Evolutionary conservation across 2,113 vertebrate genomes (phyloP), one percentile per base, ranked within the genome.

Genomic region (Prionailurus viverrinus): DNA sequence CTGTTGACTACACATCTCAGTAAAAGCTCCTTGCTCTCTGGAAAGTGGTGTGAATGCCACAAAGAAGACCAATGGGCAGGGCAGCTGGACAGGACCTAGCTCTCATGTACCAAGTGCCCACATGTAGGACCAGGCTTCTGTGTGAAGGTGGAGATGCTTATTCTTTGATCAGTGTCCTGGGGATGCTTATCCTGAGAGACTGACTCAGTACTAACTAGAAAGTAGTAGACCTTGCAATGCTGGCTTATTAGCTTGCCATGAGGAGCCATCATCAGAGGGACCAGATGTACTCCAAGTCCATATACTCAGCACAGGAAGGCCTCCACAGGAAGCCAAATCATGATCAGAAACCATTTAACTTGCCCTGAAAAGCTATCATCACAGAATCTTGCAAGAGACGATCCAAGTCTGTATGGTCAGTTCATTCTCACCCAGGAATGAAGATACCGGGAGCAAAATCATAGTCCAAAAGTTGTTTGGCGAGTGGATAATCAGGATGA

Each of bases 301-400:
- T 69, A 68, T n/a, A 69, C 90, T 97, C 94, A 91, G 48, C n/a
- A 15, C 78, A 31, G 55, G 68, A 91, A 86, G 95, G 63, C 71
- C 82, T 66, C 96, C 53, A 84, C 27, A 31, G 96, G 84, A 61
- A 94, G 71, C 88, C 89, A 94, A 76, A 81, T 97, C 73, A 81
- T 71, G 81, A 96, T 96, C 97, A 97, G 96, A 91, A 94, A 39
- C 45, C 65, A 88, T 83, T 83, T 96, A 96, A 87, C 45, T 81
- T 18, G 13, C 41, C 55, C 88, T 87, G 53, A 95, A 95, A 95
- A 95, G 81, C 65, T 48, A 31, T 87, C 48, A 51, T 76, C n/a
- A 36, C 25, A 15, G 25, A 68, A 82, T 79, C 88, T 94, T 27
- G 94, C 97, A 85, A 69, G 95, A 61, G 58, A 61, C 3, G 58